Percentiles rank a stretch among this genome's conserved stretches.
Conservation (phyloP, 1,140 invertebrate species). For the Lordiphosa clarofinis region DNA sequence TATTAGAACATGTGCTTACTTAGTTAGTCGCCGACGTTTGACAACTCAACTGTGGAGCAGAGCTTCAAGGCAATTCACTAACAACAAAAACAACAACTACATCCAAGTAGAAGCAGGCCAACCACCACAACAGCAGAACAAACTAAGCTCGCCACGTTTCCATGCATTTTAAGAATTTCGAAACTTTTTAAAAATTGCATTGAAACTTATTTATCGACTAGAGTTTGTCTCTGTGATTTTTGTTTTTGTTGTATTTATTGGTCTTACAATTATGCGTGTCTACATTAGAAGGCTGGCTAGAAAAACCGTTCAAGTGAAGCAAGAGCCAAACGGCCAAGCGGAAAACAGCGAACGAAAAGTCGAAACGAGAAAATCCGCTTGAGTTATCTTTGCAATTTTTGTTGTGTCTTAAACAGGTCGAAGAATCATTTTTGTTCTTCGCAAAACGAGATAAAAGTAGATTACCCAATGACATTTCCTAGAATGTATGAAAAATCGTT, state of each 20-base stretch:
- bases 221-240: conserved; percentile 12
- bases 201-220: conserved; percentile 53
- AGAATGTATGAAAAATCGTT: conserved; percentile 26
- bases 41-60: conserved; percentile 66
- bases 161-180: conserved; percentile 74
- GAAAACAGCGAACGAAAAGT: conserved; percentile 45
- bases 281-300: conserved; percentile 33
- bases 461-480: conserved; percentile 15
- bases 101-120: conserved; percentile 42
- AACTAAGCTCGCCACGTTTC: conserved; percentile 60
- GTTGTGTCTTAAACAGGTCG: too few species aligned
- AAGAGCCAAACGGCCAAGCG: conserved; percentile 16
- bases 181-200: conserved; percentile 52
- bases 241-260: conserved; percentile 14
- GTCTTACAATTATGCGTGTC: conserved; percentile 46
- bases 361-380: conserved; percentile 30
- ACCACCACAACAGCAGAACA: conserved; percentile 50
- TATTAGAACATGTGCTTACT: conserved; percentile 32
- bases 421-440: background rate
- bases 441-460: conserved; percentile 1
- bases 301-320: conserved; percentile 60
- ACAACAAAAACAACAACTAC: conserved; percentile 24
- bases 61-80: conserved; percentile 57
- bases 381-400: conserved; percentile 13
- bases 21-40: conserved; percentile 58